Conservation (phyloP, 1,140 invertebrate genomes). For the Drosophila watanabei region DNA sequence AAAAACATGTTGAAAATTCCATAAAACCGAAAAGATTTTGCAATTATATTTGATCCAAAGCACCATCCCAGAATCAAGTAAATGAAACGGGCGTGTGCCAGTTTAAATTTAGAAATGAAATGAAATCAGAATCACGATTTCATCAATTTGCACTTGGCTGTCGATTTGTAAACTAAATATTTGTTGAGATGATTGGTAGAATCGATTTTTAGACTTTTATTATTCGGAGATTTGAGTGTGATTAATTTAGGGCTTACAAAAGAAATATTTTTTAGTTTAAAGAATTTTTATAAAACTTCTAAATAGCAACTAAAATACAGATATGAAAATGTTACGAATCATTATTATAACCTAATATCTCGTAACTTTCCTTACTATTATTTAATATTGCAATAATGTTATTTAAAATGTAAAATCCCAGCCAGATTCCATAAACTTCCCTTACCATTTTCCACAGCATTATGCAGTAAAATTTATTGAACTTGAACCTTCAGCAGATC, state of each 20-base stretch:
- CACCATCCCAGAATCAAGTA: not conserved
- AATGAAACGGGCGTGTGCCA: not conserved
- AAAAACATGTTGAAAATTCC: not conserved
- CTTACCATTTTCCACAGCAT: conserved; percentile 10
- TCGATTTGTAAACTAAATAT: not conserved
- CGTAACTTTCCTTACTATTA: not conserved
- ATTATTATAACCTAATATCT: not conserved
- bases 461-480: not conserved
- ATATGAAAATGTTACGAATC: not conserved
- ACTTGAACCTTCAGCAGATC: not conserved
- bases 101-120: conserved; percentile 17
- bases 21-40: not conserved
- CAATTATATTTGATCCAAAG: conserved; percentile 4
- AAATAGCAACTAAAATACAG: no score
- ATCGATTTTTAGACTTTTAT: not conserved
- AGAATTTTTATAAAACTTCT: no score
- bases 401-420: not conserved
- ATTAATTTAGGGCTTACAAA: not conserved
- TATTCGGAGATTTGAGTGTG: not conserved
- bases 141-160: not conserved
- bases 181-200: not conserved
- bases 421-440: not conserved
- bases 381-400: not conserved
- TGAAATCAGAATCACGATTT: not conserved
- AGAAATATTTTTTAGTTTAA: no score